A percentile compares a stretch with the other conserved stretches of the same genome.
Evolutionary conservation across 2,113 vertebrate species (phyloP).

Genomic region (Stigmatopora argus): DNA sequence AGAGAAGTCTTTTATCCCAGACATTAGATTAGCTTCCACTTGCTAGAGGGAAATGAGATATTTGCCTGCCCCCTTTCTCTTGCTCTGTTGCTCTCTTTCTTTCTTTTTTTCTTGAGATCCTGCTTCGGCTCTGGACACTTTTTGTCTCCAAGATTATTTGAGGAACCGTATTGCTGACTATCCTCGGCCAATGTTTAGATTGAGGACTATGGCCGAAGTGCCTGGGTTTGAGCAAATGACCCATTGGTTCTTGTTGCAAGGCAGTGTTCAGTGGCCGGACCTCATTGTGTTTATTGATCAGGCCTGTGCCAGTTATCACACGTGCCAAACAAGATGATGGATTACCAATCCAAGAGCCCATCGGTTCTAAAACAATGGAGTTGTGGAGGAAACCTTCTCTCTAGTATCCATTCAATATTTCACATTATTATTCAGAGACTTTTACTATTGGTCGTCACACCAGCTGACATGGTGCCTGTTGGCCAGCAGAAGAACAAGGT

Average conservation of each 20-base stretch:
- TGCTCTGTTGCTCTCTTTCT: slow-evolving; percentile 14
- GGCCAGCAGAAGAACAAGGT: too few relatives aligned
- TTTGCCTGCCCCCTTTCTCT: slow-evolving; percentile 34
- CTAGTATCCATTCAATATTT: too few relatives aligned
- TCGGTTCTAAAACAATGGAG: slow-evolving; percentile 49
- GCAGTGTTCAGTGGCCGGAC: slow-evolving; percentile 30
- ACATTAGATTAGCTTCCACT: slow-evolving; percentile 69
- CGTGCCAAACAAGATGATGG: slow-evolving; percentile 64
- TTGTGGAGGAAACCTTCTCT: slow-evolving; percentile 38
- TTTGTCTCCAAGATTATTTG: slow-evolving; percentile 31
- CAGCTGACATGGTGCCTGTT: too few relatives aligned
- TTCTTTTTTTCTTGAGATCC: slow-evolving; percentile 22
- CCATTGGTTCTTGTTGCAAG: slow-evolving; percentile 22
- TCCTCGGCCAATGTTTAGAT: slow-evolving; percentile 32
- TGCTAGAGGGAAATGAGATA: slow-evolving; percentile 62
- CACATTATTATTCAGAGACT: too few relatives aligned
- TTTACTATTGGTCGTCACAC: too few relatives aligned
- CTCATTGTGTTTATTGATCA: slow-evolving; percentile 54
- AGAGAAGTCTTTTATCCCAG: slow-evolving; percentile 58
- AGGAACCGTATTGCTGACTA: slow-evolving; percentile 32
- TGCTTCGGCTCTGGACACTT: slow-evolving; percentile 21
- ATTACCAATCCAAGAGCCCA: slow-evolving; percentile 67
- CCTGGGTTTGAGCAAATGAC: slow-evolving; percentile 37
- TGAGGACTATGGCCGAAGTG: slow-evolving; percentile 38
- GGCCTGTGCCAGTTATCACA: slow-evolving; percentile 42